Percentiles rank a stretch among this genome's conserved stretches.
phyloP scores from a whole-genome alignment of 2,113 vertebrate genomes.

The Solea senegalensis region DNA sequence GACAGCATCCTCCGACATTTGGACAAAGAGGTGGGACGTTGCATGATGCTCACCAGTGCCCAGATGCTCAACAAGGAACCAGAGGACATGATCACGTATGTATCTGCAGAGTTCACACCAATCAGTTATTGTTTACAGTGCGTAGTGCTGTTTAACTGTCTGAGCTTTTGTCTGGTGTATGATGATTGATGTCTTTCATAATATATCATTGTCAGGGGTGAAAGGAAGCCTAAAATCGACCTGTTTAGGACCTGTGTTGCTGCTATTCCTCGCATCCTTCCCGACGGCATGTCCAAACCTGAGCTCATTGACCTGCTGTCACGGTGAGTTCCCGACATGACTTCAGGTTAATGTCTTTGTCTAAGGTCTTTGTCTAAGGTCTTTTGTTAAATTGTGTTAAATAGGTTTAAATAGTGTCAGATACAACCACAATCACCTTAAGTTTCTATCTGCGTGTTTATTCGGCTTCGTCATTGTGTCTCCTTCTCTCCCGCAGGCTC shows the following conservation, averaged over 20 bases:
- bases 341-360: background rate
- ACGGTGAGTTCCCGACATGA: conserved; percentile 79
- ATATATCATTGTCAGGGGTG: conserved; percentile 83
- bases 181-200: too few species aligned
- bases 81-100: conserved; percentile 99
- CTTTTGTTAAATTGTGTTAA: background rate
- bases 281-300: conserved; percentile 97
- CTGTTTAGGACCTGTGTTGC: conserved; percentile 97
- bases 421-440: background rate
- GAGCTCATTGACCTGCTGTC: conserved; percentile 96
- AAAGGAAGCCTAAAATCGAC: conserved; percentile 98
- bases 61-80: conserved; percentile 99
- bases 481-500: conserved; percentile 78
- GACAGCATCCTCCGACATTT: conserved; percentile 96
- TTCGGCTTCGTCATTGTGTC: background rate
- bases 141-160: too few species aligned
- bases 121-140: too few species aligned
- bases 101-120: conserved; percentile 25
- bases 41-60: conserved; percentile 98
- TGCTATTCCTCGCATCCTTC: conserved; percentile 95
- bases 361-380: background rate
- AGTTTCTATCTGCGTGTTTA: background rate
- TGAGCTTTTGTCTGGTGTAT: background rate
- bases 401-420: background rate
- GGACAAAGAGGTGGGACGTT: conserved; percentile 98